Evolutionary conservation across 2,797 vertebrate genomes (phyloP).

Genomic region (Babyrousa celebensis): DNA sequence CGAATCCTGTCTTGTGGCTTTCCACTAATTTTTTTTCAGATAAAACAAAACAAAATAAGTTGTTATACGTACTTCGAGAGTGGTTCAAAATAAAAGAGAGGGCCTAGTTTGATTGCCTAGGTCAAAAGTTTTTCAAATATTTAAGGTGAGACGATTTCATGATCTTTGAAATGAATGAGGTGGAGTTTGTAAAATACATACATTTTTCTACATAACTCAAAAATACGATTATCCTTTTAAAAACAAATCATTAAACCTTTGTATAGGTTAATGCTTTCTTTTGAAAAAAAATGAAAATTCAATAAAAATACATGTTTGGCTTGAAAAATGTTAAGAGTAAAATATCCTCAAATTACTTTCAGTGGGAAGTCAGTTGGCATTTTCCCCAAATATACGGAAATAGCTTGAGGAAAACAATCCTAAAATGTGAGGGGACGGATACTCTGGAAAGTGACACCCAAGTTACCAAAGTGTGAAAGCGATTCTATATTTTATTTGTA

Average conservation of each 20-base stretch:
- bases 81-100: slow-evolving; percentile 40
- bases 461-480: slow-evolving; percentile 20
- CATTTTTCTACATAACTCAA: neutral
- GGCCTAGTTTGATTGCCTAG: neutral
- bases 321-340: slow-evolving; percentile 60
- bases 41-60: slow-evolving; percentile 45
- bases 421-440: neutral
- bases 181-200: neutral
- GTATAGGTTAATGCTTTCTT: neutral
- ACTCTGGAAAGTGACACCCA: slow-evolving; percentile 20
- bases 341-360: slow-evolving; percentile 44
- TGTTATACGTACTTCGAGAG: neutral
- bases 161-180: slow-evolving; percentile 34
- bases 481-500: neutral
- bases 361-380: neutral
- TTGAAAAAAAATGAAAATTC: neutral
- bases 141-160: slow-evolving; percentile 1
- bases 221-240: slow-evolving; percentile 15
- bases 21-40: slow-evolving; percentile 58
- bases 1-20: slow-evolving; percentile 12
- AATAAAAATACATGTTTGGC: slow-evolving; percentile 4
- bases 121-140: neutral
- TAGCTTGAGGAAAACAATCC: neutral
- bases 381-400: neutral
- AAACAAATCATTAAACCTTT: slow-evolving; percentile 40